Conservation (phyloP, 23 tunicate species). For the Ascidia mentula region DNA sequence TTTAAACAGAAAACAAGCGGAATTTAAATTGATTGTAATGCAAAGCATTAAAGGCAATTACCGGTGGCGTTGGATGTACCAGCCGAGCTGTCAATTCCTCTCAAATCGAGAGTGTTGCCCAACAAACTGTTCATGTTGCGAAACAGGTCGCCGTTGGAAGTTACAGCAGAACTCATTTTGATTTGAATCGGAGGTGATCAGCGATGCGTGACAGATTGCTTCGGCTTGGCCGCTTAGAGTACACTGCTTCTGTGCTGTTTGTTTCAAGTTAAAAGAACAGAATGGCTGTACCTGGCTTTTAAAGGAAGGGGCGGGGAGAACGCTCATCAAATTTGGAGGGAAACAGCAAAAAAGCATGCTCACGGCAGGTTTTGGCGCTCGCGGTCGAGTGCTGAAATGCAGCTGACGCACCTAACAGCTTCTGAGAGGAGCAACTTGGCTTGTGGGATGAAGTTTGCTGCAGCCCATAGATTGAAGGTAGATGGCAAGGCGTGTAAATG, state of each 20-base stretch:
- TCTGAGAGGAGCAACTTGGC: too few species aligned
- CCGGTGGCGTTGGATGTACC: slow-evolving; percentile 42
- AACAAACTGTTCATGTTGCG: slow-evolving; percentile 88
- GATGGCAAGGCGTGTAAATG: too few species aligned
- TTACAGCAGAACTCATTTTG: slow-evolving; percentile 60
- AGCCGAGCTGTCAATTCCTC: slow-evolving; percentile 70
- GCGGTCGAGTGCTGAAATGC: too few species aligned
- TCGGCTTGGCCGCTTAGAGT: background rate
- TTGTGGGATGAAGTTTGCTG: too few species aligned
- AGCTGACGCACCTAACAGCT: too few species aligned
- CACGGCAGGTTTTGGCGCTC: too few species aligned
- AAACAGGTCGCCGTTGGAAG: slow-evolving; percentile 71
- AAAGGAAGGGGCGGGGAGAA: background rate
- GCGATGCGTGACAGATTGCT: slow-evolving; percentile 7
- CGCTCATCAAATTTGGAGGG: too few species aligned
- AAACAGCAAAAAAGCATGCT: background rate
- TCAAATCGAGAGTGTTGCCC: slow-evolving; percentile 80
- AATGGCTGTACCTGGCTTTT: background rate
- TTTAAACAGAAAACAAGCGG: background rate
- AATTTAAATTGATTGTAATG: background rate
- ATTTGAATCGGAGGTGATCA: background rate
- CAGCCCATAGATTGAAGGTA: too few species aligned
- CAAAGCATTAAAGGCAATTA: slow-evolving; percentile 3
- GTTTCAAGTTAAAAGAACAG: background rate
- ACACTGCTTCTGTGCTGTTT: background rate